A percentile compares a stretch with the other conserved stretches of the same genome.
These are phyloP conservation scores for Diachasmimorpha longicaudata DNA, from an alignment of 1,140 invertebrate genomes.

Conservation along the genomic window DNA sequence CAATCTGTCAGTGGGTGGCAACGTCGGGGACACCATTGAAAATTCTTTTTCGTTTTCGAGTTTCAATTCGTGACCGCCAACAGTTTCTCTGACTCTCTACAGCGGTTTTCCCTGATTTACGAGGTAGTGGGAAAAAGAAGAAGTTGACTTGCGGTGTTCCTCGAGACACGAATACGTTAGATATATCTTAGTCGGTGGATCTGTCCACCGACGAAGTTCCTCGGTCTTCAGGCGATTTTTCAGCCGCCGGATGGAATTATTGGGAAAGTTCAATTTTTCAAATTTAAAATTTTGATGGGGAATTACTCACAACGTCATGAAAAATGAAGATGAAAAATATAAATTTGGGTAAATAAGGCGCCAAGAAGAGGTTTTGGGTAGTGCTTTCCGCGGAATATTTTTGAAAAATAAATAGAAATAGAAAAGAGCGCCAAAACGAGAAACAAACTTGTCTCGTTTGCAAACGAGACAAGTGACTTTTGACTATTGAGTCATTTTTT, in stretches of 20 bases:
- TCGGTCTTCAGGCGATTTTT: background rate
- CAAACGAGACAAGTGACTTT: too few relatives aligned
- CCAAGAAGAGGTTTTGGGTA: too few relatives aligned
- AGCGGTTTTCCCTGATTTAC: constrained; percentile 15
- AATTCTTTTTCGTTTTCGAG: background rate
- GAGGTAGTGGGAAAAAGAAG: background rate
- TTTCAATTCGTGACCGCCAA: background rate
- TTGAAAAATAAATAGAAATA: too few relatives aligned
- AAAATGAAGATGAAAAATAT: too few relatives aligned
- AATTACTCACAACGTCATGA: too few relatives aligned
- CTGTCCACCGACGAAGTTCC: background rate
- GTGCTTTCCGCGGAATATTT: too few relatives aligned
- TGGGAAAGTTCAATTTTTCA: background rate
- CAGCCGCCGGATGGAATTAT: background rate
- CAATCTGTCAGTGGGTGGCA: background rate
- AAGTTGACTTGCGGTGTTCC: background rate
- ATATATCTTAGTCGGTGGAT: background rate
- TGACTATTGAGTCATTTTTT: too few relatives aligned
- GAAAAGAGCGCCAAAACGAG: too few relatives aligned
- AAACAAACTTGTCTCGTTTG: too few relatives aligned
- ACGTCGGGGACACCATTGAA: background rate
- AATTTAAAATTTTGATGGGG: background rate
- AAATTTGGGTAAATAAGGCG: too few relatives aligned
- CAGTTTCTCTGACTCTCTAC: background rate
- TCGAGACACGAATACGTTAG: background rate